Evolutionary conservation across 2,113 vertebrate species (phyloP).

Genomic region (Morone saxatilis): DNA sequence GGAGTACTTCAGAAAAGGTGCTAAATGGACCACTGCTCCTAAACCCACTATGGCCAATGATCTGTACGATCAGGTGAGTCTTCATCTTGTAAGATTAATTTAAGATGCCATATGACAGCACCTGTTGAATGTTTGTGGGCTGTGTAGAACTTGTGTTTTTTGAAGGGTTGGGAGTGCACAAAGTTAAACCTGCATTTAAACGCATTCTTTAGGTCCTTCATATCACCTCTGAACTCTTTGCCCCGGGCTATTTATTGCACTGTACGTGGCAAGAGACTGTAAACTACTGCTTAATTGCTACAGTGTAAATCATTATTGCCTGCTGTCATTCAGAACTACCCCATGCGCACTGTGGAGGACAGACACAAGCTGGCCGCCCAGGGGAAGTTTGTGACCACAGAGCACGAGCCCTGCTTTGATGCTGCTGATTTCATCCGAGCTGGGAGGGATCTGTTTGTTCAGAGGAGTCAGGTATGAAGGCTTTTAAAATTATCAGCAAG

Average conservation of each 20-base stretch:
- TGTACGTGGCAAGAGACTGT: not conserved
- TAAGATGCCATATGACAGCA: not conserved
- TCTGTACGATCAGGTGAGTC: conserved; percentile 93
- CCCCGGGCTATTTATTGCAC: not conserved
- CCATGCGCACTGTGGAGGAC: conserved; percentile 94
- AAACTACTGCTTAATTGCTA: not conserved
- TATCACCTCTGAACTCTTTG: not conserved
- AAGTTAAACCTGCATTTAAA: not conserved
- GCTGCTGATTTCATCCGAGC: conserved; percentile 99
- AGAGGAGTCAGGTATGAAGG: conserved; percentile 94
- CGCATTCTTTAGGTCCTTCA: not conserved
- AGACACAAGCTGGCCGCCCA: conserved; percentile 94
- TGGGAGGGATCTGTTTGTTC: conserved; percentile 96
- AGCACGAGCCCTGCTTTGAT: conserved; percentile 98
- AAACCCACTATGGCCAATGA: conserved; percentile 97
- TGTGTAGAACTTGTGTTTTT: too few species aligned
- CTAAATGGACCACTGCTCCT: conserved; percentile 98
- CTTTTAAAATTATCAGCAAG: not conserved
- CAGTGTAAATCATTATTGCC: not conserved
- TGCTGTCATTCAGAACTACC: conserved; percentile 88
- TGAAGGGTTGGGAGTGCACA: too few species aligned
- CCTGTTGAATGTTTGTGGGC: too few species aligned
- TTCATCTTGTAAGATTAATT: not conserved
- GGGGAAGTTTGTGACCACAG: conserved; percentile 98
- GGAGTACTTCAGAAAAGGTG: conserved; percentile 95